Evolutionary conservation across 2,797 vertebrate species (phyloP).

Genomic region (Thaleichthys pacificus): DNA sequence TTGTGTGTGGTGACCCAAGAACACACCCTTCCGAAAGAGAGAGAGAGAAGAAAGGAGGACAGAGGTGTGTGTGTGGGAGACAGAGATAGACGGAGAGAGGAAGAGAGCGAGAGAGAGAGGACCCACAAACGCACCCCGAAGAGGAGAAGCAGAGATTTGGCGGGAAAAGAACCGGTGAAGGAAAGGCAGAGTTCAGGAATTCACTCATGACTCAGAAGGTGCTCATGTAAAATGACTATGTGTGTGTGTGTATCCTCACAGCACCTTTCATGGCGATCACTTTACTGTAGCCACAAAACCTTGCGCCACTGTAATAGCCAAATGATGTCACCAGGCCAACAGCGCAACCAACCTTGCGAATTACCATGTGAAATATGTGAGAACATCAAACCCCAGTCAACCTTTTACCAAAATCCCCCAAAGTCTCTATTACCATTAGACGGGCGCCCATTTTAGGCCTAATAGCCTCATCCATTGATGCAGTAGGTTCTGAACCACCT

Average conservation of each 20-base stretch:
- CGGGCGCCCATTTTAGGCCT: neutral
- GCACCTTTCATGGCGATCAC: too few species aligned
- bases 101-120: too few species aligned
- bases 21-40: neutral
- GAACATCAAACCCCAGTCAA: too few species aligned
- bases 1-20: constrained; percentile 45
- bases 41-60: neutral
- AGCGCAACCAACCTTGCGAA: too few species aligned
- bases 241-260: constrained; percentile 26
- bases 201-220: constrained; percentile 27
- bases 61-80: neutral
- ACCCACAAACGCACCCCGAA: too few species aligned
- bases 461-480: too few species aligned
- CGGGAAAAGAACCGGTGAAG: constrained; percentile 6
- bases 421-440: neutral
- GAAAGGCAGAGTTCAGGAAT: constrained; percentile 25
- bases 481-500: neutral
- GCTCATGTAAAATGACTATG: constrained; percentile 22
- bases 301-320: too few species aligned
- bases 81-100: too few species aligned
- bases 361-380: too few species aligned
- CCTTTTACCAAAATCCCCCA: neutral
- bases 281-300: too few species aligned
- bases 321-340: too few species aligned
- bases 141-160: too few species aligned